These are phyloP conservation scores for Picathartes gymnocephalus DNA, from an alignment of 2,113 vertebrate species.

Conservation along the genomic window DNA sequence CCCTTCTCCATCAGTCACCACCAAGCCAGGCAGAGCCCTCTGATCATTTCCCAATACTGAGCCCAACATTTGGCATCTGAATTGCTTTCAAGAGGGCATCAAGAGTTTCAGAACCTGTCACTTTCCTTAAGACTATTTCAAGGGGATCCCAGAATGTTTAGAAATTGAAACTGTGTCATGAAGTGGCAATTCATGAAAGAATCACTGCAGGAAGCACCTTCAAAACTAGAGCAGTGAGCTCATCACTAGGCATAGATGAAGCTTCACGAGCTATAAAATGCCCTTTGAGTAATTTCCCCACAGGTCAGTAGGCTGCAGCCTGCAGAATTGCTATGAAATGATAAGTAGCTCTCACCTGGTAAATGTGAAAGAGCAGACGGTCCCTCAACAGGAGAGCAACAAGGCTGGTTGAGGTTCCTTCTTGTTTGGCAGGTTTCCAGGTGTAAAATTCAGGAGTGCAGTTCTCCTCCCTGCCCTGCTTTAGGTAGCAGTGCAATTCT, in stretches of 20 bases:
- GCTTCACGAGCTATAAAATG: neutral
- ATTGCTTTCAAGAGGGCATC: neutral
- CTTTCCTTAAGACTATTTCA: neutral
- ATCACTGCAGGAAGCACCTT: neutral
- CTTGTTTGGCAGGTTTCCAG: neutral
- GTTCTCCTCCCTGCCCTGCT: rapidly evolving
- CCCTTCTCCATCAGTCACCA: neutral
- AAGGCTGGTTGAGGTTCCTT: neutral
- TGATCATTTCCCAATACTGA: neutral
- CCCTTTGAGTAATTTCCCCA: neutral
- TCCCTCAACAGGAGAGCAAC: neutral
- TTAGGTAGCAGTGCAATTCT: neutral
- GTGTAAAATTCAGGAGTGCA: neutral
- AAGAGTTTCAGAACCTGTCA: neutral
- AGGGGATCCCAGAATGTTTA: neutral
- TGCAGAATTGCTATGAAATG: neutral
- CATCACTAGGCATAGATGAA: neutral
- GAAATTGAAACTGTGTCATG: neutral
- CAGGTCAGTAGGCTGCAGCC: neutral
- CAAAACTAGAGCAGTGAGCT: neutral
- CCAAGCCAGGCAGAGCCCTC: neutral
- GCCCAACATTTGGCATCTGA: neutral
- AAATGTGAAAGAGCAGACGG: neutral
- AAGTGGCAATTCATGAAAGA: neutral
- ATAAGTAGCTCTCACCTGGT: neutral